Percentiles rank a stretch among this genome's conserved stretches.
phyloP scores from a whole-genome alignment of 2,888 invertebrate genomes.

The Noctua pronuba region DNA sequence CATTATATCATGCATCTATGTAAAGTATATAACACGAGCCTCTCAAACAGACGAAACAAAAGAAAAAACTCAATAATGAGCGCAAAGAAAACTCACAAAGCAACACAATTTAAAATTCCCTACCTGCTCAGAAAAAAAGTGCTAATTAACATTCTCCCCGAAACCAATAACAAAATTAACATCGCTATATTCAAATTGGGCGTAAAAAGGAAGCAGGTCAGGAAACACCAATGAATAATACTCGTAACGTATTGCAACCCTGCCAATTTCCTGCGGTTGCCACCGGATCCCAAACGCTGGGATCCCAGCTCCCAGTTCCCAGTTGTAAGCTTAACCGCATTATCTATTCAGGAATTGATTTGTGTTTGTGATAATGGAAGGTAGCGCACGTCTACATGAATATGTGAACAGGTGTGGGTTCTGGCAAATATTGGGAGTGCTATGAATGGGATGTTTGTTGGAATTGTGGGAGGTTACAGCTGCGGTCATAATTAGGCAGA shows the following conservation, averaged over 20 bases:
- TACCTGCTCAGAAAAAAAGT: conserved; percentile 12
- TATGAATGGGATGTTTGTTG: conserved; percentile 5
- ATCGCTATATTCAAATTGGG: conserved; percentile 65
- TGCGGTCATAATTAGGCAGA: conserved; percentile 11
- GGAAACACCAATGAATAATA: conserved; percentile 74
- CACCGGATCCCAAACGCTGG: conserved; percentile 66
- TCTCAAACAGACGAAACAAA: neutral
- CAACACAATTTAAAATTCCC: conserved; percentile 50
- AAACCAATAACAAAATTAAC: conserved; percentile 62
- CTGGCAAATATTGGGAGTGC: conserved; percentile 28
- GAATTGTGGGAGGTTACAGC: neutral
- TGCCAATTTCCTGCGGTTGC: conserved; percentile 72
- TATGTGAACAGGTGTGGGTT: conserved; percentile 51
- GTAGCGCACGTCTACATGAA: conserved; percentile 56
- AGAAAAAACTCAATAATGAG: conserved; percentile 11
- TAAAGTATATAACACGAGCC: neutral
- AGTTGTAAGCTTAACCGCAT: conserved; percentile 68
- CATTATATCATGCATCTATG: neutral
- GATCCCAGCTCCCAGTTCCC: conserved; percentile 65
- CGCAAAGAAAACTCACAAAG: conserved; percentile 29
- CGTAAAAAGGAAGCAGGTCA: conserved; percentile 66
- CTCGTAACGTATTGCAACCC: conserved; percentile 74
- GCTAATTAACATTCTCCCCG: conserved; percentile 47
- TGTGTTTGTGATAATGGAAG: conserved; percentile 67
- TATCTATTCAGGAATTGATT: conserved; percentile 72